phyloP scores from a whole-genome alignment of 1,140 invertebrate species.

The Agrypnia vestita region DNA sequence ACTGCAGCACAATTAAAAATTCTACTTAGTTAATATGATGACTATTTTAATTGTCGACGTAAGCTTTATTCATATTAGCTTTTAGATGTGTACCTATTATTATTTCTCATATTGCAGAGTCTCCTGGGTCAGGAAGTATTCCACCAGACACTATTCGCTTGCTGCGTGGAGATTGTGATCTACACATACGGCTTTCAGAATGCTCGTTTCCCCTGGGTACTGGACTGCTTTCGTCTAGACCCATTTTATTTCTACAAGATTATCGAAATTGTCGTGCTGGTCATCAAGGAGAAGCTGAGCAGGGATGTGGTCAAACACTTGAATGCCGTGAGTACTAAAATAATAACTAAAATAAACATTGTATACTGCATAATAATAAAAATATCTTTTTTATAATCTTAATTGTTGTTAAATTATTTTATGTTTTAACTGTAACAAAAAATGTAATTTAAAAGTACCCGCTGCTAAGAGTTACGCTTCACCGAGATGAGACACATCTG shows the following conservation, averaged over 20 bases:
- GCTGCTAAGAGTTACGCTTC: too few relatives aligned
- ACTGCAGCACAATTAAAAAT: too few relatives aligned
- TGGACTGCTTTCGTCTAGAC: conserved; percentile 86
- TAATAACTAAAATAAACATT: too few relatives aligned
- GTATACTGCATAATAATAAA: too few relatives aligned
- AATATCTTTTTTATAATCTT: background rate
- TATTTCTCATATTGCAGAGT: conserved; percentile 71
- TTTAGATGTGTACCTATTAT: too few relatives aligned
- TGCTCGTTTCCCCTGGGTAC: conserved; percentile 92
- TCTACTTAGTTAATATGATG: too few relatives aligned
- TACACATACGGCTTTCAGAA: conserved; percentile 91
- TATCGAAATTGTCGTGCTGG: conserved; percentile 94
- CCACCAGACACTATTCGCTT: conserved; percentile 90
- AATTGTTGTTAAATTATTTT: too few relatives aligned
- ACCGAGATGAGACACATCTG: too few relatives aligned
- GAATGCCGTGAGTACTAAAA: conserved; percentile 87
- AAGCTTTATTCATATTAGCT: too few relatives aligned
- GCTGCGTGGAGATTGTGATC: conserved; percentile 94
- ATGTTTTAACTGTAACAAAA: too few relatives aligned
- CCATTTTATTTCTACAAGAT: conserved; percentile 97
- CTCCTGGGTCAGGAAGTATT: conserved; percentile 87
- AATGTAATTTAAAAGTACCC: too few relatives aligned
- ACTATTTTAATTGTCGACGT: too few relatives aligned
- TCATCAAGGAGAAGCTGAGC: conserved; percentile 89
- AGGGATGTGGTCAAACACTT: conserved; percentile 96